Conservation (phyloP, 2,113 vertebrate species). For the Mola mola region DNA sequence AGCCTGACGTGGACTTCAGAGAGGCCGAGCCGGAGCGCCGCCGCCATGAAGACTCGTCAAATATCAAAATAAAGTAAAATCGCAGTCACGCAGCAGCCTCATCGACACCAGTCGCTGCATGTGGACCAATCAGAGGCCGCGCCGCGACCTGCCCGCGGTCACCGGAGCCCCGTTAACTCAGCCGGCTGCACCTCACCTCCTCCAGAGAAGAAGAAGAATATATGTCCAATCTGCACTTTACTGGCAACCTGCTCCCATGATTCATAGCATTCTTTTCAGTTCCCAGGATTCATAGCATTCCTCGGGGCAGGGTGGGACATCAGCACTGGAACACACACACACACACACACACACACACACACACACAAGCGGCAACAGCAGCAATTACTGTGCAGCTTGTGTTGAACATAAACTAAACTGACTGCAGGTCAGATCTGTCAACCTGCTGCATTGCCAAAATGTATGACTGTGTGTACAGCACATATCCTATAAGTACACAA, state of each 20-base stretch:
- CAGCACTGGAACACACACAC: neutral
- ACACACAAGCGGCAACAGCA: neutral
- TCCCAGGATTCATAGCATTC: constrained; percentile 67
- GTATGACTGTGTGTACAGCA: neutral
- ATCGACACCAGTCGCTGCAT: too few species aligned
- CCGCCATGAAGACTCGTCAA: too few species aligned
- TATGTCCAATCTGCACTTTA: constrained; percentile 37
- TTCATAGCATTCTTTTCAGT: constrained; percentile 33
- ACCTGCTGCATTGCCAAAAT: constrained; percentile 5
- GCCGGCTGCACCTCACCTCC: too few species aligned
- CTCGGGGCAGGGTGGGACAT: constrained; percentile 40
- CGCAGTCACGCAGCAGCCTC: neutral
- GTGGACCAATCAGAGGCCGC: too few species aligned
- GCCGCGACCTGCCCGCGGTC: too few species aligned
- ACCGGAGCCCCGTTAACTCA: too few species aligned
- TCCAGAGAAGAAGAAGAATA: too few species aligned
- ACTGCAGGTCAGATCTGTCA: constrained; percentile 7
- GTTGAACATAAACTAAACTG: constrained; percentile 3
- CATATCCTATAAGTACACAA: neutral
- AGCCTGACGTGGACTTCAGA: constrained; percentile 26
- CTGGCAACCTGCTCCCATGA: constrained; percentile 45
- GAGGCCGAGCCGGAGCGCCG: neutral
- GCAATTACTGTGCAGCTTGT: neutral
- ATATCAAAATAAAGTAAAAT: too few species aligned
- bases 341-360: constrained; percentile 19